These are phyloP conservation scores for Electrona antarctica DNA, from an alignment of 2,113 vertebrate species.

Conservation along the genomic window DNA sequence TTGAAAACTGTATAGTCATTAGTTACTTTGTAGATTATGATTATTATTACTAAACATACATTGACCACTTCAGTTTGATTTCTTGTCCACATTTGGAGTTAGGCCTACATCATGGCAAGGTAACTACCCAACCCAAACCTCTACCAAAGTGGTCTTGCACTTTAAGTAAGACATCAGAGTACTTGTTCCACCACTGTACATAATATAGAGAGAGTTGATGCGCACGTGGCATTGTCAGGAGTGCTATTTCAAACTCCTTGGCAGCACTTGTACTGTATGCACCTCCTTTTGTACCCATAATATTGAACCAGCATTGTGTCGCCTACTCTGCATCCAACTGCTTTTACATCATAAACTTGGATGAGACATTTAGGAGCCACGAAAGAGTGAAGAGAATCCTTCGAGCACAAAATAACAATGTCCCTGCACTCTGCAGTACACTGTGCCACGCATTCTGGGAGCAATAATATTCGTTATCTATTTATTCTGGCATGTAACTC, in stretches of 20 bases:
- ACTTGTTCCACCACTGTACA: too few relatives aligned
- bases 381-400: neutral
- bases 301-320: neutral
- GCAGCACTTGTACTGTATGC: neutral
- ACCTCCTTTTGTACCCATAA: constrained; percentile 7
- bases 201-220: constrained; percentile 4
- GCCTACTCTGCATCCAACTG: neutral
- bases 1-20: too few relatives aligned
- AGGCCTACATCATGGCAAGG: too few relatives aligned
- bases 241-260: too few relatives aligned
- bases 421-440: too few relatives aligned
- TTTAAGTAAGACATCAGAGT: too few relatives aligned
- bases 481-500: constrained; percentile 2
- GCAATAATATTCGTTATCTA: neutral
- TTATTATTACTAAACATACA: too few relatives aligned
- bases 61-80: too few relatives aligned
- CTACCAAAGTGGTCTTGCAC: too few relatives aligned
- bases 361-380: neutral
- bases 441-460: neutral
- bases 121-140: too few relatives aligned
- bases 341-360: neutral
- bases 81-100: too few relatives aligned
- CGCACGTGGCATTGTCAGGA: neutral
- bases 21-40: too few relatives aligned
- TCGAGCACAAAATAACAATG: neutral